Evolutionary conservation across 2,113 vertebrate species (phyloP).

Genomic region (Hypocryptadius cinnamomeus): DNA sequence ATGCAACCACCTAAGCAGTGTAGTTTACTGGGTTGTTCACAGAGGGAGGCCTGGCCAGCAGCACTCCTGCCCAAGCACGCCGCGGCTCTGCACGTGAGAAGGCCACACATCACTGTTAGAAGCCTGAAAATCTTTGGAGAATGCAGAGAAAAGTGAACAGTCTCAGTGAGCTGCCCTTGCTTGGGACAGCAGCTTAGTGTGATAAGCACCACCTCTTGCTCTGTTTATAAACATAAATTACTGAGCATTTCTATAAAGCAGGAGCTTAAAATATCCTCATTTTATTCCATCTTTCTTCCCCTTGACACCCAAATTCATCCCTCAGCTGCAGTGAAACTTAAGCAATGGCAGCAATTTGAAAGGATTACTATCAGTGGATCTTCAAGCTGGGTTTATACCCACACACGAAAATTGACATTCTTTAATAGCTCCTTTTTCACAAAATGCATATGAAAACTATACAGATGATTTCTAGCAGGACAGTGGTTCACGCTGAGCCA

Average conservation of each 20-base stretch:
- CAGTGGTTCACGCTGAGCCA: background rate
- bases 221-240: background rate
- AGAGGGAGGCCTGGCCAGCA: background rate
- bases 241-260: background rate
- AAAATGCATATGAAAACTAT: background rate
- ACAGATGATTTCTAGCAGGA: background rate
- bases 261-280: background rate
- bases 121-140: background rate
- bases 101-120: background rate
- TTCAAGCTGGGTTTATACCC: background rate
- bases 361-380: background rate
- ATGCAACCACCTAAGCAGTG: background rate
- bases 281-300: background rate
- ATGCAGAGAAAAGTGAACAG: background rate
- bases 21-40: background rate
- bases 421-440: background rate
- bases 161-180: background rate
- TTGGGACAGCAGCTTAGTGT: accelerated
- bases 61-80: background rate
- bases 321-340: background rate
- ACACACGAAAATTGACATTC: background rate
- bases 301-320: background rate
- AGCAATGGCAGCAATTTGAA: background rate
- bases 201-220: background rate
- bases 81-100: background rate